These are phyloP conservation scores for Meteorus cinctellus DNA, from an alignment of 2,888 invertebrate species.

Conservation along the genomic window DNA sequence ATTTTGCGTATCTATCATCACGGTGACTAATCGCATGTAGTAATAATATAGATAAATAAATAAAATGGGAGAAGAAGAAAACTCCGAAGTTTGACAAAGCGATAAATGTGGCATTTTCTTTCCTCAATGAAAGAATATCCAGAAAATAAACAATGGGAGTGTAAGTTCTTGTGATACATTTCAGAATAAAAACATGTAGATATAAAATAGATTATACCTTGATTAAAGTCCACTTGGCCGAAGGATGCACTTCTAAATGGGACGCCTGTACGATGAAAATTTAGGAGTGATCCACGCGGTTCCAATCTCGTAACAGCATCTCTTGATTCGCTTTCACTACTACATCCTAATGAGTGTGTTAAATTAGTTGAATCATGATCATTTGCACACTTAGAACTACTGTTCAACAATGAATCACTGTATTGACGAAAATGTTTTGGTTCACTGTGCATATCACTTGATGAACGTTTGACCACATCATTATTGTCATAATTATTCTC, in stretches of 20 bases:
- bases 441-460: conserved; percentile 38
- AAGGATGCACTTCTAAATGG: conserved; percentile 91
- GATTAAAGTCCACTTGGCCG: conserved; percentile 86
- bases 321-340: conserved; percentile 63
- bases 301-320: conserved; percentile 67
- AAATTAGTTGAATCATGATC: conserved; percentile 54
- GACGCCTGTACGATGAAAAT: conserved; percentile 61
- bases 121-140: not conserved
- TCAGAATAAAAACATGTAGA: not conserved
- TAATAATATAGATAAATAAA: not conserved
- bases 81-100: not conserved
- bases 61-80: not conserved
- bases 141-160: conserved; percentile 1
- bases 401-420: conserved; percentile 67
- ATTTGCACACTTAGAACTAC: conserved; percentile 50
- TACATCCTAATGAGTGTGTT: conserved; percentile 46
- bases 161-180: not conserved
- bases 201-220: conserved; percentile 57
- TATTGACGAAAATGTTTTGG: conserved; percentile 63
- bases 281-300: conserved; percentile 62
- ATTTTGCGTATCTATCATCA: conserved; percentile 28
- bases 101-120: not conserved
- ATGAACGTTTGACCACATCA: conserved; percentile 26
- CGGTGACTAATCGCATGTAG: conserved; percentile 20
- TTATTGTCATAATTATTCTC: conserved; percentile 34